Evolutionary conservation across 2,797 vertebrate species (phyloP).

Genomic region (Tenualosa thibaudeaui): DNA sequence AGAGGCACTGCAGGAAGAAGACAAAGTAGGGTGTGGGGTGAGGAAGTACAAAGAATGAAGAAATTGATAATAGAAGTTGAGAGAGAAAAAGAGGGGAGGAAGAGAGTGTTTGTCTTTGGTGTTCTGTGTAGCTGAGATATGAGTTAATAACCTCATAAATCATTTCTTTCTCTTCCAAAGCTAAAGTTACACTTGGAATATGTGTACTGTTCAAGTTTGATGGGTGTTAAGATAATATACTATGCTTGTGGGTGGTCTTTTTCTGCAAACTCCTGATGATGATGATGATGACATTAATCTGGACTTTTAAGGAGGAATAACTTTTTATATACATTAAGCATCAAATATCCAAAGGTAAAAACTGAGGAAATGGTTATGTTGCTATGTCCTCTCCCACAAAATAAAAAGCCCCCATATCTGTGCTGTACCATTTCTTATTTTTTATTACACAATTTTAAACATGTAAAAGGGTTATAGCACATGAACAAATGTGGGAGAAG

Average conservation of each 20-base stretch:
- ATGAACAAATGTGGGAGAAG: no score
- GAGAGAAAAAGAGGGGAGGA: conserved; percentile 11
- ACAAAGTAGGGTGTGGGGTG: not conserved
- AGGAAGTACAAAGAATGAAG: not conserved
- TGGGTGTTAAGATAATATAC: not conserved
- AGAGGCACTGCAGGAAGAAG: conserved; percentile 77
- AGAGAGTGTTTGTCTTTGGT: not conserved
- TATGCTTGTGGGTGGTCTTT: not conserved
- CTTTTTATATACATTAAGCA: not conserved
- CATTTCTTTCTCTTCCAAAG: not conserved
- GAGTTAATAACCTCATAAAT: conserved; percentile 8
- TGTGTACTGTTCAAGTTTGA: not conserved
- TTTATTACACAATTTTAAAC: no score
- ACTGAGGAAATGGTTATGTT: not conserved
- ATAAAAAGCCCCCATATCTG: no score
- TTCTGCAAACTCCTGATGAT: not conserved
- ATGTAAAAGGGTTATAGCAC: no score
- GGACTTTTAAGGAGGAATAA: not conserved
- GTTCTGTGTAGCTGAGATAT: not conserved
- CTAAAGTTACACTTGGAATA: not conserved
- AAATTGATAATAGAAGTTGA: not conserved
- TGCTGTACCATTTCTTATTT: no score
- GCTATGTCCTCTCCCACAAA: no score
- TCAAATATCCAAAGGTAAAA: not conserved
- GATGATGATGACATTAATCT: not conserved